Conservation (phyloP, 2,113 vertebrate species). For the Formicarius rufipectus region DNA sequence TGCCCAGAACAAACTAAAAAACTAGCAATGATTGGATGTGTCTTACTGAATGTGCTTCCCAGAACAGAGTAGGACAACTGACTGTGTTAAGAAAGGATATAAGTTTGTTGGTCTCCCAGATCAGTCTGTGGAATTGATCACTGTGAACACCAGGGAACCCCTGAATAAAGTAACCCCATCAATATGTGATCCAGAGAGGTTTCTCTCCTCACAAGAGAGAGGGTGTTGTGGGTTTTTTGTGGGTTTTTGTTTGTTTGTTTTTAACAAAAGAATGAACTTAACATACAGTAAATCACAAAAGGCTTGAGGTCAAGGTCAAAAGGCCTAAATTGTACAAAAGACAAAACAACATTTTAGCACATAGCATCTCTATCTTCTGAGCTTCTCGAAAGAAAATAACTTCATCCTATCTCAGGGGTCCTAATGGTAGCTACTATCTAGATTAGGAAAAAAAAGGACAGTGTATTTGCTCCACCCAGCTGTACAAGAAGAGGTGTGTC, state of each 20-base stretch:
- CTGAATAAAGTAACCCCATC: neutral
- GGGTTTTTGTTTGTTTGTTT: neutral
- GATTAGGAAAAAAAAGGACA: neutral
- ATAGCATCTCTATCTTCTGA: neutral
- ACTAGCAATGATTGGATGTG: accelerated
- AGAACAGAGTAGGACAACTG: neutral
- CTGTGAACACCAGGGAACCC: neutral
- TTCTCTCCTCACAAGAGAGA: neutral
- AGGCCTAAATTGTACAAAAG: neutral
- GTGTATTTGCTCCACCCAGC: neutral
- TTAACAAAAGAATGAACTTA: neutral
- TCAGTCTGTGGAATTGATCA: neutral
- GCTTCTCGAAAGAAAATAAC: neutral
- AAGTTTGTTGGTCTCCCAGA: neutral
- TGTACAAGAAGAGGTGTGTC: neutral
- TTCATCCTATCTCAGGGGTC: neutral
- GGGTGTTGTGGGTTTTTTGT: no score
- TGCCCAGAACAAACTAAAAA: neutral
- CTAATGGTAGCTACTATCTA: neutral
- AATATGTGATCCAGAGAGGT: neutral
- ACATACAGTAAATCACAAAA: neutral
- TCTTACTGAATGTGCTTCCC: neutral
- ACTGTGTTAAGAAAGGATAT: neutral
- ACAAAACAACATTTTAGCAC: neutral
- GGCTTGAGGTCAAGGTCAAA: neutral